Conservation (phyloP, 2,888 invertebrate species). For the Hirtodrosophila confusa region DNA sequence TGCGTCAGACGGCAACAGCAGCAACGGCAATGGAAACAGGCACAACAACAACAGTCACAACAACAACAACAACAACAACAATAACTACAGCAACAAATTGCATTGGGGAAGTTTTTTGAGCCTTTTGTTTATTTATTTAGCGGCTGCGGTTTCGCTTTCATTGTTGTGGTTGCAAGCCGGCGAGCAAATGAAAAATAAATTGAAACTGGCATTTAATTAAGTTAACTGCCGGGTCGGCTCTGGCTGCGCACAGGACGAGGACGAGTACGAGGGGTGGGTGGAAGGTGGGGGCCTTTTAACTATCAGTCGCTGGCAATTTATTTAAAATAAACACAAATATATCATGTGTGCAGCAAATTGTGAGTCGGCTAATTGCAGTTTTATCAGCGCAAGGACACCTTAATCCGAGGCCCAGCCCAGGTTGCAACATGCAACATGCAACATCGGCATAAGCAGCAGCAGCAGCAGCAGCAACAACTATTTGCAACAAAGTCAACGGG, state of each 20-base stretch:
- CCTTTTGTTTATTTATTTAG: slow-evolving; percentile 55
- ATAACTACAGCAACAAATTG: slow-evolving; percentile 21
- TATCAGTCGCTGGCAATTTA: slow-evolving; percentile 54
- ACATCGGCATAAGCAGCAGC: slow-evolving; percentile 27
- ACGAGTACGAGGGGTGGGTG: not conserved
- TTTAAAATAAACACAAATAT: slow-evolving; percentile 53
- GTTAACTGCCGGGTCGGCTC: slow-evolving; percentile 47
- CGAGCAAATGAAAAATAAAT: slow-evolving; percentile 68
- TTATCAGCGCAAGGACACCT: slow-evolving; percentile 67
- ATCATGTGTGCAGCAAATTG: slow-evolving; percentile 26
- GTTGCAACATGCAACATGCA: slow-evolving; percentile 38
- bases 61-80: slow-evolving; percentile 4
- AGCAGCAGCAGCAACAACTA: slow-evolving; percentile 26
- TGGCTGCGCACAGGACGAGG: not conserved
- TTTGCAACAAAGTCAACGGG: slow-evolving; percentile 68
- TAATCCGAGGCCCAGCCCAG: slow-evolving; percentile 14
- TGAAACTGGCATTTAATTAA: slow-evolving; percentile 79
- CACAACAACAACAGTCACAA: slow-evolving; percentile 20
- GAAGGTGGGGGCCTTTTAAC: not conserved
- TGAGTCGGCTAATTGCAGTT: slow-evolving; percentile 61
- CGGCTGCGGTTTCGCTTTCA: slow-evolving; percentile 71
- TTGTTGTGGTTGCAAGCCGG: slow-evolving; percentile 54
- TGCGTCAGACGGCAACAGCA: slow-evolving; percentile 56
- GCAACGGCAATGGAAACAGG: slow-evolving; percentile 13
- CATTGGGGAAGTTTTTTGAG: slow-evolving; percentile 25